Conservation (phyloP, 2,113 vertebrate species). For the Melanerpes aurifrons region DNA sequence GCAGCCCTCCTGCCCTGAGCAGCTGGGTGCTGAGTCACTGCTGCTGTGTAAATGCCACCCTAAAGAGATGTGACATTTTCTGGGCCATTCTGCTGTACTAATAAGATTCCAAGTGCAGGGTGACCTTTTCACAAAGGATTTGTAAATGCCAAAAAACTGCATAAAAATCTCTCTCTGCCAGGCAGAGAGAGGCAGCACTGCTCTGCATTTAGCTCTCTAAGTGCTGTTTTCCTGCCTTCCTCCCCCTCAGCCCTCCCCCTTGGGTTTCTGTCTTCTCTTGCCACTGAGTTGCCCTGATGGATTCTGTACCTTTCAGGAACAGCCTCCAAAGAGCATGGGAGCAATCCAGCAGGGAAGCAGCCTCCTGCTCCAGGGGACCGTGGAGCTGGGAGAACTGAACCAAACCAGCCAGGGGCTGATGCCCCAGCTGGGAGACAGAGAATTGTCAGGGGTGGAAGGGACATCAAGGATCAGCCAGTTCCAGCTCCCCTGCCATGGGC, state of each 20-base stretch:
- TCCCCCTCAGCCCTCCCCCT: too few relatives aligned
- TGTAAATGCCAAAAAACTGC: conserved; percentile 85
- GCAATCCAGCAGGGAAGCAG: not conserved
- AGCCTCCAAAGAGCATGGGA: not conserved
- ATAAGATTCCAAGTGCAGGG: conserved; percentile 77
- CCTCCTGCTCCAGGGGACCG: rapidly evolving
- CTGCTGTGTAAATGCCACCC: conserved; percentile 76
- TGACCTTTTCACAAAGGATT: conserved; percentile 87
- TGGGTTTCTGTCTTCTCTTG: conserved; percentile 4
- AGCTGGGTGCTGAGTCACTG: conserved; percentile 56
- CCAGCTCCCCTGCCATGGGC: too few relatives aligned
- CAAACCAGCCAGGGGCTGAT: too few relatives aligned
- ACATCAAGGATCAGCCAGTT: too few relatives aligned
- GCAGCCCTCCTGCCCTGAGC: not conserved
- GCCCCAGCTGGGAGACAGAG: not conserved
- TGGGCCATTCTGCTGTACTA: conserved; percentile 76
- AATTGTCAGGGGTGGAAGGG: too few relatives aligned
- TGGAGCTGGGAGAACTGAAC: not conserved
- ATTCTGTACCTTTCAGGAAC: not conserved
- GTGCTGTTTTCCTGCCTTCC: conserved; percentile 5
- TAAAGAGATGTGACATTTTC: conserved; percentile 82
- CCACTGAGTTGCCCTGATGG: not conserved
- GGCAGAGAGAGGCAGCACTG: conserved; percentile 61
- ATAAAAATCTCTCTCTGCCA: conserved; percentile 76
- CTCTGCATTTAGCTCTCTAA: conserved; percentile 53